Conservation (phyloP, 2,888 invertebrate species). For the Gastracanthus pulcherrimus region DNA sequence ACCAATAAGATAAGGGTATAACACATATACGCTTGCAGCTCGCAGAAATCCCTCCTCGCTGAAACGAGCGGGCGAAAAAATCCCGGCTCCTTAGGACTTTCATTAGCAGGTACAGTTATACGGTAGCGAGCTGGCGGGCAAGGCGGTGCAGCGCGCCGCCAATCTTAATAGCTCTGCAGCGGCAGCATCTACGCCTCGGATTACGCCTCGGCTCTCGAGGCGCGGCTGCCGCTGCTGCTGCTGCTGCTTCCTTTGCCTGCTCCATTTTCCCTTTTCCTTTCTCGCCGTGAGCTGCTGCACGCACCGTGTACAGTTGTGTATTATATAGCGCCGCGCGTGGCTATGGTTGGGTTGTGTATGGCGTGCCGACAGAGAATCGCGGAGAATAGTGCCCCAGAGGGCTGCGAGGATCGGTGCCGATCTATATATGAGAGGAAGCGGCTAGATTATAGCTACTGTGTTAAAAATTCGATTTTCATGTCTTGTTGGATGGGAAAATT, state of each 20-base stretch:
- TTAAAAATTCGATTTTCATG: background rate
- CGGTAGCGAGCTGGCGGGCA: conserved; percentile 28
- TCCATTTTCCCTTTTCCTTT: conserved; percentile 64
- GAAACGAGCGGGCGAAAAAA: background rate
- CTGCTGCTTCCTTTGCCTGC: conserved; percentile 52
- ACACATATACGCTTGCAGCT: background rate
- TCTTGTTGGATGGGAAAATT: background rate
- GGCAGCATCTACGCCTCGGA: conserved; percentile 69
- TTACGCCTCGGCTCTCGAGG: conserved; percentile 64
- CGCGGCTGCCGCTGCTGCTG: conserved; percentile 32
- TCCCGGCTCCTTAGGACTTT: conserved; percentile 45
- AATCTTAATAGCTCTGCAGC: conserved; percentile 47
- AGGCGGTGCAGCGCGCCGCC: conserved; percentile 49
- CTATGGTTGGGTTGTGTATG: background rate
- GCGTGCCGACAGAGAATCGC: background rate
- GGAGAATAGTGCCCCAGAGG: background rate
- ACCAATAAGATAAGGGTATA: background rate
- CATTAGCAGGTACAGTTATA: conserved; percentile 55
- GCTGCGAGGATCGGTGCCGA: background rate
- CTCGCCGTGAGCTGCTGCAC: conserved; percentile 44
- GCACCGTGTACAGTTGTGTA: background rate
- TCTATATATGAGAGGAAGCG: background rate
- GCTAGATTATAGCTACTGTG: too few relatives aligned
- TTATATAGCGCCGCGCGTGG: background rate
- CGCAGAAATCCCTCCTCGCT: background rate